Evolutionary conservation across 2,113 vertebrate species (phyloP), one percentile per base, ranked within the genome.

Genomic region (Bombycilla garrulus): DNA sequence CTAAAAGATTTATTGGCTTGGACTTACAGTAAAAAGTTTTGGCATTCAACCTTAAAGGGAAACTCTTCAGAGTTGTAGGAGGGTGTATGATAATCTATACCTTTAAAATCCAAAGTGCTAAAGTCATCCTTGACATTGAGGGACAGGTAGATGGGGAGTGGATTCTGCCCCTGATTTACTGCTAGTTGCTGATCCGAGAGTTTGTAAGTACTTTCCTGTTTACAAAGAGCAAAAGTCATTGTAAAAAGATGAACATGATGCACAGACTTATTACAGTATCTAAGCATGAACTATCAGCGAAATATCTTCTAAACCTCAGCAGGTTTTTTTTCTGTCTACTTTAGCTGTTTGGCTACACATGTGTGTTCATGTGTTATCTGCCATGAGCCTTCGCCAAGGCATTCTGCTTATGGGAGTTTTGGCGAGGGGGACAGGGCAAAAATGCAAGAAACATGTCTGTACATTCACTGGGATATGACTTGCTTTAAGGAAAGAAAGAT

Each of bases 91-190:
- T 50, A 66, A 81, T 28, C 26, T 35, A 88, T 97, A 98, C 97
- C 97, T 96, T 97, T 97, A 84, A 97, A 97, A 94, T 97, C 96
- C 90, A 94, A 67, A 29, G 97, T 97, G 91, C 97, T 96, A 9
- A 90, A 91, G 42, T 86, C 91, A 44, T 98, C 97, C 95, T 98
- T 99, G 86, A 98, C 98, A 65, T 98, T 98, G 80, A 99, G 98
- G 78, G 98, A 98, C 36, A 98, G 80, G 87, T 99, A 99, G 81
- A 99, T 97, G 10, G 98, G 98, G 44, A 98, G 93, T 2, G 99
- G 98, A 94, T 99, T 99, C 95, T 99, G 98, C 21, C 98, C 99
- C 40, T 78, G 92, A 47, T 97, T 97, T 73, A 99, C 88, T 15
- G 98, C 97, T 38, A 91, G 92, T 92, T 97, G 97, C 94, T 99